Conservation (phyloP, 2,797 vertebrate genomes). For the Diplodus puntazzo region DNA sequence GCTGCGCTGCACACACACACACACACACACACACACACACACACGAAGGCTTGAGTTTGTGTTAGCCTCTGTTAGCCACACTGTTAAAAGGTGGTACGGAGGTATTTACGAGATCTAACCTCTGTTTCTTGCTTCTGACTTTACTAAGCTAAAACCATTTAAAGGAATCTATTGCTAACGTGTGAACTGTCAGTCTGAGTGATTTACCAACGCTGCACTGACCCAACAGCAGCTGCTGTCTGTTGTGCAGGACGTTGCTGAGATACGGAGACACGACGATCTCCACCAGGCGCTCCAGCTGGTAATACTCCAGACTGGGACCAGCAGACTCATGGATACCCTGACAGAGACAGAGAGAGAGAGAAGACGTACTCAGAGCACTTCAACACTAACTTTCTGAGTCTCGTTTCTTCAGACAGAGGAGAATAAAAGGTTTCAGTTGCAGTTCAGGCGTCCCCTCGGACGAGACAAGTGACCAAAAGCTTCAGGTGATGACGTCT, state of each 20-base stretch:
- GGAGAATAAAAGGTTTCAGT: not conserved
- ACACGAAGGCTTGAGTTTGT: not conserved
- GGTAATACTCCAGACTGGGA: slow-evolving; percentile 87
- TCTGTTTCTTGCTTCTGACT: too few species aligned
- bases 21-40: not conserved
- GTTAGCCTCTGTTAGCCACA: not conserved
- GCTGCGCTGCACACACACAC: not conserved
- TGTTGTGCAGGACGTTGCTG: slow-evolving; percentile 85
- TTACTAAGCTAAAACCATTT: too few species aligned
- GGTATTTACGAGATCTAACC: too few species aligned
- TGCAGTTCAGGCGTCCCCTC: too few species aligned
- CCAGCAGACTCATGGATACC: slow-evolving; percentile 92
- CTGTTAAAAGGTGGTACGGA: not conserved
- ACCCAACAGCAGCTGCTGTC: slow-evolving; percentile 82
- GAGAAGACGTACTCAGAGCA: not conserved
- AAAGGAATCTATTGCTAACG: too few species aligned
- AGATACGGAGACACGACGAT: slow-evolving; percentile 92
- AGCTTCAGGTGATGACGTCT: too few species aligned
- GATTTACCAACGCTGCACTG: not conserved
- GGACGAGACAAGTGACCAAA: too few species aligned
- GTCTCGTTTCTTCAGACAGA: not conserved
- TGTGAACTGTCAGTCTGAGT: too few species aligned
- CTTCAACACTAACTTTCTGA: not conserved
- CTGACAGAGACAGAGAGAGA: slow-evolving; percentile 74
- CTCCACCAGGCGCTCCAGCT: slow-evolving; percentile 92